Conservation (phyloP, 1,140 invertebrate species). For the Drosophila mojavensis region DNA sequence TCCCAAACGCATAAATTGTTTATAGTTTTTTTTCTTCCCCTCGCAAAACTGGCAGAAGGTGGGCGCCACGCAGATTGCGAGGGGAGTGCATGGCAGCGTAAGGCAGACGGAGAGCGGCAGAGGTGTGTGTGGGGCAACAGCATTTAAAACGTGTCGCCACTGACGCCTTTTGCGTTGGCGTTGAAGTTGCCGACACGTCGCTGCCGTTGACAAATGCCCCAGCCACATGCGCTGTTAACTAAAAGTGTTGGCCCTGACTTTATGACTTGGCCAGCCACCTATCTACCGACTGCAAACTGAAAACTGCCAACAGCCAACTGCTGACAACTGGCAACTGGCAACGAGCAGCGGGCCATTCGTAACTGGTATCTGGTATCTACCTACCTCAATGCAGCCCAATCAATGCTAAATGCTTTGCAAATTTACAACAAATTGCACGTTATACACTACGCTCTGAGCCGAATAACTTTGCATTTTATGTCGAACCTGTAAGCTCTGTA, state of each 20-base stretch:
- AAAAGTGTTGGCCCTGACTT: conserved; percentile 60
- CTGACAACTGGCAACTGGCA: neutral
- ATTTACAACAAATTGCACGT: conserved; percentile 47
- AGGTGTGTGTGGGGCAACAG: conserved; percentile 8
- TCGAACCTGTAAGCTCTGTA: neutral
- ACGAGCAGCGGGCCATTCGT: neutral
- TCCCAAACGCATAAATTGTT: conserved; percentile 80
- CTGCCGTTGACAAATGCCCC: conserved; percentile 77
- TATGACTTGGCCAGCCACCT: conserved; percentile 31
- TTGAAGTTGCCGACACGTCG: conserved; percentile 75
- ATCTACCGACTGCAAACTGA: conserved; percentile 9
- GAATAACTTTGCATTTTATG: neutral
- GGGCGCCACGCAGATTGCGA: conserved; percentile 29
- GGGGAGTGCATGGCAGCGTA: neutral
- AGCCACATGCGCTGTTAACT: conserved; percentile 76
- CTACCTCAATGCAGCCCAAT: conserved; percentile 60
- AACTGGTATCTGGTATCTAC: conserved; percentile 47
- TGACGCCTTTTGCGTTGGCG: conserved; percentile 66
- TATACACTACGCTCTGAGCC: conserved; percentile 1
- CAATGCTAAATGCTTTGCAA: conserved; percentile 58
- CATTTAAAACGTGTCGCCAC: conserved; percentile 62
- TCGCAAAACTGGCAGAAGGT: conserved; percentile 27
- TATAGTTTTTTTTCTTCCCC: conserved; percentile 55
- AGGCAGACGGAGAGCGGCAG: neutral
- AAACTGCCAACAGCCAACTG: conserved; percentile 5